Evolutionary conservation across 1,140 invertebrate genomes (phyloP), one percentile per base, ranked within the genome.

Genomic region (Drosophila funebris): DNA sequence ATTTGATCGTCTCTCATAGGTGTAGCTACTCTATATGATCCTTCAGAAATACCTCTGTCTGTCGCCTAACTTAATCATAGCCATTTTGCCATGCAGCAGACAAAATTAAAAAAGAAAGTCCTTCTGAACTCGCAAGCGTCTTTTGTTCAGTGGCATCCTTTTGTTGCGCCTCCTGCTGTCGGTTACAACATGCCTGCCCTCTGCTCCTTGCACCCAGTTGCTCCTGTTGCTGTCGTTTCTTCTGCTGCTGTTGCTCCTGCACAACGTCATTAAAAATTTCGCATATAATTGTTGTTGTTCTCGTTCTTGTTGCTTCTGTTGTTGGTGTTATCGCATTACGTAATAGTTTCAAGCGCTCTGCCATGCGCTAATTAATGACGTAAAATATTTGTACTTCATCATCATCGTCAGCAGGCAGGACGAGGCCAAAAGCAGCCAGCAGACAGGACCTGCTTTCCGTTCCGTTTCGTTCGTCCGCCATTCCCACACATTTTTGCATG

Each of bases 331-430:
- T 78, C 77, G 82, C 63, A 75, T 87, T 87, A 87, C 69, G 74
- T 85, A 78, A 87, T 81, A 85, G 82, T 75, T 87, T 87, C 54
- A 53, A 87, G 66, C 62, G 70, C 61, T 46, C 69, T 80, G 50
- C 43, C 74, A 57, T 54, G 50, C 74, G 78, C 82, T 85, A 85
- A 87, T 85, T 85, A 87, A 87, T 87, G 74, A 87, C 71, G 82
- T 87, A 81, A 87, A 85, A 85, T 85, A 85, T 87, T 85, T 87
- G 82, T 79, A 76, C 82, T 75, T 79, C 73, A 84, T 70, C 79
- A 63, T 77, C 66, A 69, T 64, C 50, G 29, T 50, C 56, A 69
- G 52, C 31, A 56, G 22, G 20, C 29, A 36, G 27, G 2, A 27
- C 24, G 24, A 27, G 24, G 24, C 24, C 27, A 44, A 50, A 16